Evolutionary conservation across 1,140 invertebrate genomes (phyloP).

Genomic region (Neodiprion pinetum): DNA sequence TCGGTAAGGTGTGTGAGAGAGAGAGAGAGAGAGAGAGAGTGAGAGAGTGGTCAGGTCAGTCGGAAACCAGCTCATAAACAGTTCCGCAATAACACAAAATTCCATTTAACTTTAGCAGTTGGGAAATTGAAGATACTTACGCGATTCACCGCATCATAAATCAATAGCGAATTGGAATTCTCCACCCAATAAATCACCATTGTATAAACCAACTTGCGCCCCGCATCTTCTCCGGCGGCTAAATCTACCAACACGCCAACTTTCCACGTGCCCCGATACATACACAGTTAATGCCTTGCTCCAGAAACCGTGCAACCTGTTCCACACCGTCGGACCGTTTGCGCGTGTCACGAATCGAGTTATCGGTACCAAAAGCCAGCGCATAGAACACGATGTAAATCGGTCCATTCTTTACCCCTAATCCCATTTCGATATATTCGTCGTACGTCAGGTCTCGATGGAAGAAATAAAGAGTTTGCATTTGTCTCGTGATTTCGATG

Average conservation of each 20-base stretch:
- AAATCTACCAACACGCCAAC: not conserved
- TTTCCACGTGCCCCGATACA: not conserved
- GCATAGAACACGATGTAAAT: too few species aligned
- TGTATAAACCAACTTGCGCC: constrained; percentile 25
- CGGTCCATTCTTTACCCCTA: too few species aligned
- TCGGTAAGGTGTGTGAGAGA: not conserved
- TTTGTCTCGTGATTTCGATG: too few species aligned
- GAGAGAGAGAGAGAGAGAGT: not conserved
- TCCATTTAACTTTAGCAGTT: constrained; percentile 12
- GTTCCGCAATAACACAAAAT: constrained; percentile 5
- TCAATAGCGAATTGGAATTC: constrained; percentile 41
- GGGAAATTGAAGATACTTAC: constrained; percentile 40
- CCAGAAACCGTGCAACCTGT: too few species aligned
- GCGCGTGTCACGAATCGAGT: too few species aligned
- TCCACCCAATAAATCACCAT: constrained; percentile 42
- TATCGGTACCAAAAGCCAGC: too few species aligned
- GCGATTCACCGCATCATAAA: constrained; percentile 30
- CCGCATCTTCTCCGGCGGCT: not conserved
- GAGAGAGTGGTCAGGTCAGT: not conserved
- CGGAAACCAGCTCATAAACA: not conserved
- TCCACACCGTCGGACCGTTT: too few species aligned
- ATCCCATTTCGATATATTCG: too few species aligned
- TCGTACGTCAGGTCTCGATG: too few species aligned
- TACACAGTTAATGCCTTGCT: too few species aligned
- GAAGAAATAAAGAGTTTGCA: too few species aligned